Evolutionary conservation across 2,797 vertebrate genomes (phyloP).

Genomic region (Bradypodion pumilum): DNA sequence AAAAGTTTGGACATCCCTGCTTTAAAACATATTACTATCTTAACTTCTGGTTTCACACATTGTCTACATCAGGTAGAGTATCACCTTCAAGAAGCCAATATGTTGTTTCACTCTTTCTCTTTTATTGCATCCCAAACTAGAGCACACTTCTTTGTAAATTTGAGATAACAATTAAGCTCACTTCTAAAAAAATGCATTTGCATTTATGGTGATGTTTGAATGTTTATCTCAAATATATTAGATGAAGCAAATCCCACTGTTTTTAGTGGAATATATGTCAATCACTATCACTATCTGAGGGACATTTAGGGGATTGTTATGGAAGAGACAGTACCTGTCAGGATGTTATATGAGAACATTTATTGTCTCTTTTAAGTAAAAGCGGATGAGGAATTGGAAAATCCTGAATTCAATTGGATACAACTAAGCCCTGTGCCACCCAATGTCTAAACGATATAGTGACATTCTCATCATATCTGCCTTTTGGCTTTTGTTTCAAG

Average conservation of each 20-base stretch:
- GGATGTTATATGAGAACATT: background rate
- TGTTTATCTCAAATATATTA: background rate
- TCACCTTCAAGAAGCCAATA: background rate
- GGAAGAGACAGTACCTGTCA: background rate
- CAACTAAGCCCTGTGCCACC: background rate
- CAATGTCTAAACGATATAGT: background rate
- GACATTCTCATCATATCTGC: background rate
- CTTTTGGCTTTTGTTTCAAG: background rate
- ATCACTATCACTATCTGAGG: background rate
- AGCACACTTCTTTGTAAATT: background rate
- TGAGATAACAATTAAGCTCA: background rate
- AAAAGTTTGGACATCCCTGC: too few species aligned
- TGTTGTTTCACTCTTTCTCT: background rate
- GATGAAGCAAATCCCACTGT: background rate
- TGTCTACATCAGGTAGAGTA: background rate
- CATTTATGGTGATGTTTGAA: background rate
- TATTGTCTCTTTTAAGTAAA: background rate
- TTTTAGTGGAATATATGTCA: background rate
- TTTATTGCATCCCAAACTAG: background rate
- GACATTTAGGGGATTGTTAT: background rate
- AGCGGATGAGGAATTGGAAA: background rate
- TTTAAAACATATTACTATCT: background rate
- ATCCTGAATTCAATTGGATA: background rate
- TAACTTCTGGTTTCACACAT: background rate
- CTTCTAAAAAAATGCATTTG: background rate